phyloP scores from a whole-genome alignment of 1,140 invertebrate genomes.

The Oryctes rhinoceros region DNA sequence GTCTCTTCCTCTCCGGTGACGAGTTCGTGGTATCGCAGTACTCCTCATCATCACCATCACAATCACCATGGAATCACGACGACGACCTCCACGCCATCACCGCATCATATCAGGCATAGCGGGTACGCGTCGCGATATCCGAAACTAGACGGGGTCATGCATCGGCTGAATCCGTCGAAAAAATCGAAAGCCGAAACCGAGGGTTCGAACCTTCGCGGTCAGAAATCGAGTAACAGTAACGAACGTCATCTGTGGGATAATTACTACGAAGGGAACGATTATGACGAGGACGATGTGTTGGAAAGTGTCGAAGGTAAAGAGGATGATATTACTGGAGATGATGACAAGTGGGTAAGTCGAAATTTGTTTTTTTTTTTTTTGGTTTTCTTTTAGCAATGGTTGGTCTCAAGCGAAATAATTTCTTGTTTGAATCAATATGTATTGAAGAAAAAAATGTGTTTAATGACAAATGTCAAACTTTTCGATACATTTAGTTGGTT shows the following conservation, averaged over 20 bases:
- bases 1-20: not conserved
- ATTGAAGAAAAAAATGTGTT: too few species aligned
- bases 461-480: too few species aligned
- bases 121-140: constrained; percentile 24
- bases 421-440: too few species aligned
- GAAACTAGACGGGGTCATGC: constrained; percentile 15
- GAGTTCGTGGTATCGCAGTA: constrained; percentile 17
- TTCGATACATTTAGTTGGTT: too few species aligned
- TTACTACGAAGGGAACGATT: constrained; percentile 13
- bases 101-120: constrained; percentile 31
- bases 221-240: constrained; percentile 5
- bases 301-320: not conserved
- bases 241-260: not conserved
- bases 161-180: constrained; percentile 16
- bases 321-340: constrained; percentile 2
- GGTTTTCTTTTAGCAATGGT: not conserved
- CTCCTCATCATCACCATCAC: not conserved
- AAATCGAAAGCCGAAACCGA: not conserved
- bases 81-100: not conserved
- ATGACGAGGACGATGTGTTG: constrained; percentile 32
- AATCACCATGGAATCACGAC: not conserved
- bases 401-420: too few species aligned
- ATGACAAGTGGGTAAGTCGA: constrained; percentile 33
- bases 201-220: not conserved
- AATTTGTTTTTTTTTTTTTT: not conserved